A percentile compares a stretch with the other conserved stretches of the same genome.
Evolutionary conservation across 1,140 invertebrate species (phyloP).

Genomic region (Atta colombica): DNA sequence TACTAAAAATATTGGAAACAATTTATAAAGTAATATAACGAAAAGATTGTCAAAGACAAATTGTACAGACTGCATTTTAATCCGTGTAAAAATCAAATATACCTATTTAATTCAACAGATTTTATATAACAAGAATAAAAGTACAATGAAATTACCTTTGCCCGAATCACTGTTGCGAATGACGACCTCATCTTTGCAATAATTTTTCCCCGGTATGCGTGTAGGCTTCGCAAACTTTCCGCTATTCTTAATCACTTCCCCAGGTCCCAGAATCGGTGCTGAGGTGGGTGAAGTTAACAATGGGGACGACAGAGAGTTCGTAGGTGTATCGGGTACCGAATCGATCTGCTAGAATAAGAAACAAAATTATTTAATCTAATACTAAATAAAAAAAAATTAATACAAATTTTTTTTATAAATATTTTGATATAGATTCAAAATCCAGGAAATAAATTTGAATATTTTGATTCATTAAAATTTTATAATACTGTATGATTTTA

Average conservation of each 20-base stretch:
- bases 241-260: constrained; percentile 94
- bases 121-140: not conserved
- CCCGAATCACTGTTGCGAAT: constrained; percentile 97
- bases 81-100: not conserved
- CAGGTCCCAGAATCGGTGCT: constrained; percentile 89
- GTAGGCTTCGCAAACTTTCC: constrained; percentile 96
- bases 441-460: too few relatives aligned
- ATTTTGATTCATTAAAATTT: too few relatives aligned
- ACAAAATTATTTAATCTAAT: constrained; percentile 1
- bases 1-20: not conserved
- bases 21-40: not conserved
- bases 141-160: constrained; percentile 91
- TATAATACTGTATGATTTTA: too few relatives aligned
- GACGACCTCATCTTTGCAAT: constrained; percentile 97
- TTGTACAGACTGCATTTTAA: not conserved
- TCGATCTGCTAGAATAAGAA: constrained; percentile 72
- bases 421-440: not conserved
- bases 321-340: constrained; percentile 81
- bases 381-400: not conserved
- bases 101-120: constrained; percentile 1
- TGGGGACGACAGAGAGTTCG: constrained; percentile 77
- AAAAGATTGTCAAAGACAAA: not conserved
- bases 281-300: constrained; percentile 84
- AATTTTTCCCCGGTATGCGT: constrained; percentile 95
- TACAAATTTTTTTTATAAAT: not conserved